A percentile compares a stretch with the other conserved stretches of the same genome.
Evolutionary conservation across 2,113 vertebrate genomes (phyloP).

Genomic region (Charina bottae): DNA sequence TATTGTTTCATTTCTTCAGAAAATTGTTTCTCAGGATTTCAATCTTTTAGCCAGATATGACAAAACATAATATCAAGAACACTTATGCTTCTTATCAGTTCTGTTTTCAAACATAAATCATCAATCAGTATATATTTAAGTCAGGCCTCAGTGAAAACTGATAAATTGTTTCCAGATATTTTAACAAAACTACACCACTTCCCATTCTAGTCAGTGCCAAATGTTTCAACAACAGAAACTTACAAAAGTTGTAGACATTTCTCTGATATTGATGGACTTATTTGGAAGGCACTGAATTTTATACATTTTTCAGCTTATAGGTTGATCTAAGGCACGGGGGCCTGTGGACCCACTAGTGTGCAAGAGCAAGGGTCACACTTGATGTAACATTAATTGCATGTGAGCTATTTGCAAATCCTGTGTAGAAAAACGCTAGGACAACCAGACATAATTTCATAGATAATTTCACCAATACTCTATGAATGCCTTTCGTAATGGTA

Average conservation of each 20-base stretch:
- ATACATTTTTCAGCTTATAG: constrained; percentile 56
- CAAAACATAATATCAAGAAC: constrained; percentile 99
- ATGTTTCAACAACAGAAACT: constrained; percentile 58
- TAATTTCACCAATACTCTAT: neutral
- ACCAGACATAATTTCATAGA: neutral
- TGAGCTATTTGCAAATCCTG: neutral
- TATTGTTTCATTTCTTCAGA: constrained; percentile 98
- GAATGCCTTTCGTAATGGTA: neutral
- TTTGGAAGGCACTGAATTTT: constrained; percentile 64
- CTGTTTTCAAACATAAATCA: constrained; percentile 99
- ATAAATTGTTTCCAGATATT: constrained; percentile 63
- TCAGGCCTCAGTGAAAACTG: constrained; percentile 74
- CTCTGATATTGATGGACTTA: constrained; percentile 61
- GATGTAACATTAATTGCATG: neutral
- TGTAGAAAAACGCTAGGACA: no score
- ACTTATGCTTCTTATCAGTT: constrained; percentile 99
- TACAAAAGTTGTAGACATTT: constrained; percentile 66
- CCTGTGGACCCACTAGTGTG: neutral
- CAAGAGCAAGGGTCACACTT: no score
- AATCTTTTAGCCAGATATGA: constrained; percentile 98
- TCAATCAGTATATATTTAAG: constrained; percentile 96
- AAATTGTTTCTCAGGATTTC: constrained; percentile 99
- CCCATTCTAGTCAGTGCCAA: constrained; percentile 58
- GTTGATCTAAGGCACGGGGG: neutral
- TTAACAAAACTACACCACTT: constrained; percentile 58